Percentiles rank a stretch among this genome's conserved stretches.
Evolutionary conservation across 2,888 invertebrate species (phyloP).

Genomic region (Drosophila meridiana): DNA sequence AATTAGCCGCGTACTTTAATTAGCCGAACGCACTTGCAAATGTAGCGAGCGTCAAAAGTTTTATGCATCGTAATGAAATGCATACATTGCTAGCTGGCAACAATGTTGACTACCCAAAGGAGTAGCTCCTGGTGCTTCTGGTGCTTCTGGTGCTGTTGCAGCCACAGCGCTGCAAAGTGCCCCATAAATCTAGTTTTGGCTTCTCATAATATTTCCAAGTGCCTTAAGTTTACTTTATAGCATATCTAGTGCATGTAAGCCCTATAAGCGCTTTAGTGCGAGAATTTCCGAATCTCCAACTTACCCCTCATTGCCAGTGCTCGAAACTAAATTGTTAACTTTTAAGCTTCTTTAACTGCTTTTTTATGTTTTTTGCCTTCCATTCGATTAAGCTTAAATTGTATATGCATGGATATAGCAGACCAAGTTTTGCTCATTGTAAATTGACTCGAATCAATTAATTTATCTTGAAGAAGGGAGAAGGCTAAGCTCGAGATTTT

Average conservation of each 20-base stretch:
- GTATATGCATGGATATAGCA: neutral
- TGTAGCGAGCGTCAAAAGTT: conserved; percentile 58
- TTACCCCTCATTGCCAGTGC: neutral
- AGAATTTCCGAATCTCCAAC: neutral
- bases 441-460: neutral
- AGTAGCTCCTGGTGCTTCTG: conserved; percentile 2
- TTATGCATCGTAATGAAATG: conserved; percentile 64
- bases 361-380: neutral
- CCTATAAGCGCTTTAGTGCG: conserved; percentile 4
- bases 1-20: conserved; percentile 59
- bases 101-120: conserved; percentile 46
- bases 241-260: conserved; percentile 7
- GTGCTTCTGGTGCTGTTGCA: neutral
- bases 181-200: conserved; percentile 43
- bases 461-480: neutral
- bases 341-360: neutral
- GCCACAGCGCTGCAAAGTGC: conserved; percentile 18
- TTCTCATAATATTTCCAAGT: conserved; percentile 19
- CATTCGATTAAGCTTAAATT: conserved; percentile 1
- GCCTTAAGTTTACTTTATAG: conserved; percentile 12
- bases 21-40: conserved; percentile 51
- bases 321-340: conserved; percentile 1
- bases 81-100: conserved; percentile 56
- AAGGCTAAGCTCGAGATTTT: too few species aligned
- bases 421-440: neutral